phyloP scores from a whole-genome alignment of 2,113 vertebrate genomes.

The Thomomys bottae region DNA sequence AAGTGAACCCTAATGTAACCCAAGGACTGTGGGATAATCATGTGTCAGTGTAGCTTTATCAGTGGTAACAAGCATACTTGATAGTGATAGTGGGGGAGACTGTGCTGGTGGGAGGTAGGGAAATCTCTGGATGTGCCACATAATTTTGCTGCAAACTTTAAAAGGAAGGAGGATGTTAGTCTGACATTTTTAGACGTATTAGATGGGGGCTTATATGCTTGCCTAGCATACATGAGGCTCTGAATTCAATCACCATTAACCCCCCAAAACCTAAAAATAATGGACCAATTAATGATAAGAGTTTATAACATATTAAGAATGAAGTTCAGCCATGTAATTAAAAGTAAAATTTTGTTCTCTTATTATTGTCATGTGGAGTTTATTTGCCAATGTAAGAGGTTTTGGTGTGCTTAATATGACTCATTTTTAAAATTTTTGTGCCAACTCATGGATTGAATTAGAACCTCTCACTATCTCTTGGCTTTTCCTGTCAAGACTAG shows the following conservation, averaged over 20 bases:
- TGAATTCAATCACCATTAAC: no score
- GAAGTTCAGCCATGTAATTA: conserved; percentile 23
- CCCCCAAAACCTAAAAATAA: conserved; percentile 19
- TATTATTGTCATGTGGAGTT: conserved; percentile 29
- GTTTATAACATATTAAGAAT: conserved; percentile 46
- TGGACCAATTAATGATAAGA: conserved; percentile 32
- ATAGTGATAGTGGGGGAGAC: background rate
- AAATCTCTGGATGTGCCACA: background rate
- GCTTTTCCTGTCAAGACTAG: no score
- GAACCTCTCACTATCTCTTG: no score
- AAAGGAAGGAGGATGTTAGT: background rate
- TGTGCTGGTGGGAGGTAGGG: background rate
- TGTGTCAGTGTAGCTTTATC: background rate
- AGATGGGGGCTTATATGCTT: no score
- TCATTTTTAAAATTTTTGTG: background rate
- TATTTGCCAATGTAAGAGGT: background rate
- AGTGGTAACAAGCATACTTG: background rate
- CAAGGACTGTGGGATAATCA: background rate
- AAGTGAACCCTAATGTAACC: background rate
- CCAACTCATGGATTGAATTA: no score
- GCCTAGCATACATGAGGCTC: no score
- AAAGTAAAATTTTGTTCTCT: conserved; percentile 15
- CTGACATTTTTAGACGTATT: no score
- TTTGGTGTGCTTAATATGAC: background rate
- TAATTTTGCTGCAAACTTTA: background rate